These are phyloP conservation scores for Cyprinodon diabolis DNA, from an alignment of 2,797 vertebrate species.

Conservation along the genomic window DNA sequence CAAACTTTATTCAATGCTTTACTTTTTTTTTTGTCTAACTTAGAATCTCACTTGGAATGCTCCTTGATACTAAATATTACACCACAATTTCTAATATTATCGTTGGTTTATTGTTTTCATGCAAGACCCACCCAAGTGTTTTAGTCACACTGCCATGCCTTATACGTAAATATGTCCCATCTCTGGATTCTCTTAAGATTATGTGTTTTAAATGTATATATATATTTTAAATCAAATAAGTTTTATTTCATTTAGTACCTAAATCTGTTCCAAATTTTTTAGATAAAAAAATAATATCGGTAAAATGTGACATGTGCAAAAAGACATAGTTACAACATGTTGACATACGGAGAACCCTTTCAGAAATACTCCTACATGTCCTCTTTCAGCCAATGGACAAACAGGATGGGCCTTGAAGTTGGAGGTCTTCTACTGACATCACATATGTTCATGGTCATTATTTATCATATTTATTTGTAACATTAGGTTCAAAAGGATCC, in stretches of 20 bases:
- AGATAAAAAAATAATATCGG: neutral
- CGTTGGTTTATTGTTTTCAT: no score
- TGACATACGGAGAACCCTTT: neutral
- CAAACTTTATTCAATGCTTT: neutral
- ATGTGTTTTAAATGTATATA: no score
- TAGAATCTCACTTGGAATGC: neutral
- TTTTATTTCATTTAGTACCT: neutral
- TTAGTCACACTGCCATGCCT: neutral
- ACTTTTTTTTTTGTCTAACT: neutral
- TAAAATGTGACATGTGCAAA: no score
- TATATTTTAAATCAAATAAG: no score
- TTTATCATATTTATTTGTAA: slow-evolving; percentile 17
- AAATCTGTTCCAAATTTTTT: neutral
- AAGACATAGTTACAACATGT: neutral
- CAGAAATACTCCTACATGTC: neutral
- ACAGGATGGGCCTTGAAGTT: neutral
- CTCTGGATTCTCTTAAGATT: neutral
- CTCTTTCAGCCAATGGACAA: neutral
- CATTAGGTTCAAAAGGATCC: slow-evolving; percentile 8
- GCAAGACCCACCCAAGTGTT: neutral
- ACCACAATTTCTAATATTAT: no score
- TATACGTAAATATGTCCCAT: neutral
- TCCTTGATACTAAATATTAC: neutral
- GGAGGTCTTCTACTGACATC: neutral
- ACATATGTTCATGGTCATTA: slow-evolving; percentile 12